Percentiles rank a stretch among this genome's conserved stretches.
Evolutionary conservation across 92 coral and sea anemone species (phyloP).

Genomic region (Epizoanthus rinbou): DNA sequence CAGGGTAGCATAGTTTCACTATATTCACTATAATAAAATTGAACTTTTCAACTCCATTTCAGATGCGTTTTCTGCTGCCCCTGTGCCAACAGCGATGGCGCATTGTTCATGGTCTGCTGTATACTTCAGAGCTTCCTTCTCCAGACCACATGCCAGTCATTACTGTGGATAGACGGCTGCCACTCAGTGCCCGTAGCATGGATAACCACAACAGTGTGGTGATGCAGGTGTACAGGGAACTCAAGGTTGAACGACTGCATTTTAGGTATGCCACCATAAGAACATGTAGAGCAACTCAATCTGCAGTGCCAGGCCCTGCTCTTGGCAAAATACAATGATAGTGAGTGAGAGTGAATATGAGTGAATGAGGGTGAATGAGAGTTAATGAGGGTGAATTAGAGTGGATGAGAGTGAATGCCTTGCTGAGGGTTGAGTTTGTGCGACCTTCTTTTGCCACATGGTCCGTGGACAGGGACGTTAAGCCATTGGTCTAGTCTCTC

Average conservation of each 20-base stretch:
- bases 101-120: constrained; percentile 79
- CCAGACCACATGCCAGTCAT: constrained; percentile 95
- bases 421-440: too few species aligned
- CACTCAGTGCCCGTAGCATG: constrained; percentile 71
- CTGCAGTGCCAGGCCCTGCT: too few species aligned
- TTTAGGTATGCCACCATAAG: constrained; percentile 70
- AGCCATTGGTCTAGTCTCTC: too few species aligned
- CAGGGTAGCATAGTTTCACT: not conserved
- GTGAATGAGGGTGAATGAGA: too few species aligned
- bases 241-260: constrained; percentile 79
- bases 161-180: constrained; percentile 83
- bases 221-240: constrained; percentile 78
- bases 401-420: too few species aligned
- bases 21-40: too few species aligned
- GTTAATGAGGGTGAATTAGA: too few species aligned
- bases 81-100: constrained; percentile 94
- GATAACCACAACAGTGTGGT: constrained; percentile 72
- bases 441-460: too few species aligned
- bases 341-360: too few species aligned
- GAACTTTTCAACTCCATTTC: not conserved
- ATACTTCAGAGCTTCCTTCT: constrained; percentile 81
- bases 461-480: too few species aligned
- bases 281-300: not conserved
- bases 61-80: constrained; percentile 85
- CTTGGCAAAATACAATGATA: too few species aligned